Base-by-base conservation (phyloP, 1,140 invertebrate genomes). In the Nephotettix cincticeps region DNA sequence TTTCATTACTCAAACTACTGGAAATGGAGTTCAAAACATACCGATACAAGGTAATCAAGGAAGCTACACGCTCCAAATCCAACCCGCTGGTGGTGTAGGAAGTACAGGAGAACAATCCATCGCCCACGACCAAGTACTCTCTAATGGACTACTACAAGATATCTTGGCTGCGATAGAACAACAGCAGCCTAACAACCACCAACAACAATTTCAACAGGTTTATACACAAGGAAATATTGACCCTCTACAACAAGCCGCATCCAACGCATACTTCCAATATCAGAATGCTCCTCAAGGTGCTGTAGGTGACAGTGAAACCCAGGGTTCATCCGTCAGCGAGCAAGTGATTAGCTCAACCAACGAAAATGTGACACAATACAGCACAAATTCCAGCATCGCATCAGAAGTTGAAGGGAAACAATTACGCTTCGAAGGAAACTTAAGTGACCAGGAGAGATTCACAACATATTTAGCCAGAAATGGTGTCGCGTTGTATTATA, bases 101-200 rank as follows among this genome's bases (percentile, higher is more conserved):
- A 79, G 76, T 25, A 77, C 71, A n/a, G 80, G 82, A 3, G 77
- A 78, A 45, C 78, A 79, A 0, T 76, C 79, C 0, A 82, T 87
- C 30, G 83, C 86, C 13, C 91, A 93, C 73, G 89, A 91, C 23
- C 89, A 92, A 76, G 84, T 93, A 0, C 77, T 94, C 11, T 92
- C 90, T 0, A 87, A 92, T 76, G 91, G 89, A 6, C 81, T 94
- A 0, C 78, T 94, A 3, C 91, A 93, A 77, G 90, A 91, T 56
- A 93, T 94, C 65, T 79, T 94, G 1, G 84, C 87, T 40, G 90
- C 89, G 1, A 90, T 91, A 40, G 89, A 91, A 76, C 85, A 90
- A 69, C 88, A 88, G 64, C 74, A 76, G 32, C 65, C 67, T 21
- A 51, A 45, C 23, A 32, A 58, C 23, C 61, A 47, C 25, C 25